phyloP scores from a whole-genome alignment of 2,113 vertebrate species.

The Chionodraco myersi region DNA sequence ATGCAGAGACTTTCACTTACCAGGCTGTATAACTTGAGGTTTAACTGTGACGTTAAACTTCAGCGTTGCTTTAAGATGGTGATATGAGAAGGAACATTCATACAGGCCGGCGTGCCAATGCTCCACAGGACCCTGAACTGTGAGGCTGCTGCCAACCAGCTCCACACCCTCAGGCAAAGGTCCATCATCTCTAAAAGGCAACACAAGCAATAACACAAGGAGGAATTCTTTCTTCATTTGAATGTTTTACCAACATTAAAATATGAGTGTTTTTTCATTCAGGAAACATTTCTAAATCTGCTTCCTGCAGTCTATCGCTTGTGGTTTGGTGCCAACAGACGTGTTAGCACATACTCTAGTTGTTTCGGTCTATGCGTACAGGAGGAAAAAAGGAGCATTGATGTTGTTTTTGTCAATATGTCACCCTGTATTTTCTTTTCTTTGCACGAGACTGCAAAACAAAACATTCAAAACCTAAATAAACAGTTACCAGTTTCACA shows the following conservation, averaged over 20 bases:
- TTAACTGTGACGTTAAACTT: slow-evolving; percentile 70
- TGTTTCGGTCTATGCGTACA: slow-evolving; percentile 17
- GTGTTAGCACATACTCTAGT: slow-evolving; percentile 64
- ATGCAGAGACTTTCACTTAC: slow-evolving; percentile 45
- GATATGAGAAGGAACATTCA: slow-evolving; percentile 71
- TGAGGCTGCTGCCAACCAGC: slow-evolving; percentile 55
- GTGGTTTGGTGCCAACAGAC: slow-evolving; percentile 58
- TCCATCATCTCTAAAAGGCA: slow-evolving; percentile 53
- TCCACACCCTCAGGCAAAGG: slow-evolving; percentile 64
- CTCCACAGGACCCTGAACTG: slow-evolving; percentile 57
- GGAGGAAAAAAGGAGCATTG: neutral
- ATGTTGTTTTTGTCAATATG: neutral
- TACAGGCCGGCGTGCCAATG: slow-evolving; percentile 69
- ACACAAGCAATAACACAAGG: slow-evolving; percentile 1
- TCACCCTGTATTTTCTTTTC: neutral
- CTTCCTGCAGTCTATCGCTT: slow-evolving; percentile 43
- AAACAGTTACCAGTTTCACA: neutral
- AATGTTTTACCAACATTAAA: neutral
- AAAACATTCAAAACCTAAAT: neutral
- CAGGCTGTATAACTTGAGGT: slow-evolving; percentile 7
- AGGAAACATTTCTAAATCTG: slow-evolving; percentile 38
- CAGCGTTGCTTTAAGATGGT: slow-evolving; percentile 53
- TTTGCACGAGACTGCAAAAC: neutral
- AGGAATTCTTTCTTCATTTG: neutral
- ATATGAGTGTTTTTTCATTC: neutral